Percentiles rank a stretch among this genome's conserved stretches.
Evolutionary conservation across 2,888 invertebrate species (phyloP).

Genomic region (Pinctada fucata): DNA sequence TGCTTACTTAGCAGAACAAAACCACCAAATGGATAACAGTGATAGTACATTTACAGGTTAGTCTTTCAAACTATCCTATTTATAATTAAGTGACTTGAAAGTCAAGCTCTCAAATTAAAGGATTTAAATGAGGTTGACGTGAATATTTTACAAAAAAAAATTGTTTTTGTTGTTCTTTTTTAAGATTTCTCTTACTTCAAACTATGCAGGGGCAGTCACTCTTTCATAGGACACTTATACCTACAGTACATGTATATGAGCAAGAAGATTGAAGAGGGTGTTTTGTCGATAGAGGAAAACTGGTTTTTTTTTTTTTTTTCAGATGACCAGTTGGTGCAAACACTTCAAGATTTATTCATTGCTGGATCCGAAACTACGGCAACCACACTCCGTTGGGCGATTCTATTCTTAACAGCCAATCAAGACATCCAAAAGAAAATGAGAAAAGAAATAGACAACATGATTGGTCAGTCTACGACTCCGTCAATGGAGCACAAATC

Average conservation of each 20-base stretch:
- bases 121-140: too few species aligned
- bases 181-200: too few species aligned
- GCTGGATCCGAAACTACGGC: constrained; percentile 49
- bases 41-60: not conserved
- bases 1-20: constrained; percentile 22
- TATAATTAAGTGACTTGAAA: too few species aligned
- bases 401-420: constrained; percentile 31
- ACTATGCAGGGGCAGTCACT: too few species aligned
- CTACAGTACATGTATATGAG: too few species aligned
- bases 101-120: too few species aligned
- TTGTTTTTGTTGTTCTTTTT: too few species aligned
- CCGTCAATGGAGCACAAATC: constrained; percentile 33
- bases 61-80: not conserved
- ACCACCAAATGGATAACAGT: not conserved
- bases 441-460: constrained; percentile 17
- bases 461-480: constrained; percentile 1
- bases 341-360: constrained; percentile 39
- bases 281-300: too few species aligned
- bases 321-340: constrained; percentile 12
- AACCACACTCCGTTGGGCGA: constrained; percentile 42
- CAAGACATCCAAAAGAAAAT: constrained; percentile 36
- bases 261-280: too few species aligned
- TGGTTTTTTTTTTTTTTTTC: not conserved
- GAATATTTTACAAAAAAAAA: too few species aligned
- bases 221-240: too few species aligned